Evolutionary conservation across 2,797 vertebrate genomes (phyloP), one percentile per base, ranked within the genome.

Genomic region (Podarcis siculus): DNA sequence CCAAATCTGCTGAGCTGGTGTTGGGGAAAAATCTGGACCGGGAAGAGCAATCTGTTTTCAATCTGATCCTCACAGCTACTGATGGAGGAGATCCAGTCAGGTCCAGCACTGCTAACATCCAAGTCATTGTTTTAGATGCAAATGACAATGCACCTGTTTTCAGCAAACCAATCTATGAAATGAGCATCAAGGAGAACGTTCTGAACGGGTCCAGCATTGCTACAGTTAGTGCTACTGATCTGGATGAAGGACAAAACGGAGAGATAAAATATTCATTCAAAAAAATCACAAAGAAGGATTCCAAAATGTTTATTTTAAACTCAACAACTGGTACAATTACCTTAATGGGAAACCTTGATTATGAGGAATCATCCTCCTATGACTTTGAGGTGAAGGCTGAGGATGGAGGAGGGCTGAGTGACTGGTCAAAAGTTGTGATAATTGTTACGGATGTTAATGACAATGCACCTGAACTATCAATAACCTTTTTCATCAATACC

Each of bases 381-480:
- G 23, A 97, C 78, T 89, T 98, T 15, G 92, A 97, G 45, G 93
- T 98, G 1, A 94, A 97, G 81, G 97, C 96, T 2, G 91, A 85
- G 2, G 97, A 98, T 64, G 92, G 95, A 0, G 97, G 95, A 2
- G 95, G 93, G 0, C 90, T 97, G 3, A 93, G 89, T 19, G 95
- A 96, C 10, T 96, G 96, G 85, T 93, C 96, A 81, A 97, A 95
- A 89, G 90, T 96, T 9, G 90, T 96, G 0, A 58, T 97, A 71
- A 85, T 94, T 21, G 95, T 98, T 30, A 92, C 92, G 12, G 97
- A 97, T 66, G 93, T 97, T 91, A 98, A 98, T 92, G 97, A 98
- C 64, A 98, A 98, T 76, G 94, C 25, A 2, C 97, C 97, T 78
- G 95, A 97, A 89, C 91, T 97, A 5, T 96, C 96, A 0, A 93